Evolutionary conservation across 2,797 vertebrate genomes (phyloP).

Genomic region (Petrocephalus sullivani): DNA sequence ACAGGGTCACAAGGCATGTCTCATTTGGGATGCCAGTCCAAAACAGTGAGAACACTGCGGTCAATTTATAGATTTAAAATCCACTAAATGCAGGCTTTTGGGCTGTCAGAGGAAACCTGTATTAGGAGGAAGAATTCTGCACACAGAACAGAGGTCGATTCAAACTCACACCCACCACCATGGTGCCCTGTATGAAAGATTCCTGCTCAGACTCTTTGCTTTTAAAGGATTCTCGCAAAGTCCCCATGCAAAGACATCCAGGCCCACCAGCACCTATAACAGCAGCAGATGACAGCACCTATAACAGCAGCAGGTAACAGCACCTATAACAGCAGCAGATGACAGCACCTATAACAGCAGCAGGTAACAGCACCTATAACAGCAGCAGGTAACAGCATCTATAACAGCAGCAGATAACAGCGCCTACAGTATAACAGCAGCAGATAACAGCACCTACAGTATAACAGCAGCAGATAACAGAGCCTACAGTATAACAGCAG

Average conservation of each 20-base stretch:
- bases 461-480: background rate
- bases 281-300: too few species aligned
- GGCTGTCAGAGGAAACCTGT: background rate
- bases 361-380: too few species aligned
- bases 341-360: too few species aligned
- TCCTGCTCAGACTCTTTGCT: background rate
- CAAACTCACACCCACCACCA: background rate
- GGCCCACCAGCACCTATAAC: conserved; percentile 4
- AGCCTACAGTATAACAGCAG: background rate
- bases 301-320: background rate
- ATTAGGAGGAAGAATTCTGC: background rate
- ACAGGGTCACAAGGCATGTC: background rate
- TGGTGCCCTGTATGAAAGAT: background rate
- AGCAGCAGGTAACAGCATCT: too few species aligned
- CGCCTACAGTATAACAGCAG: background rate
- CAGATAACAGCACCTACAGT: too few species aligned
- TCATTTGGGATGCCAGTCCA: background rate
- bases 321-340: background rate
- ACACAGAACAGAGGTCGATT: background rate
- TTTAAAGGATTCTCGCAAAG: conserved; percentile 27
- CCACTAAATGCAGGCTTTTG: background rate
- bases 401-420: background rate
- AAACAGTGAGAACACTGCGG: background rate
- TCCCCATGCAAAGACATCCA: conserved; percentile 4
- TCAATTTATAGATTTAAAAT: background rate